These are phyloP conservation scores for Sprattus sprattus DNA, from an alignment of 2,113 vertebrate species.

Conservation along the genomic window DNA sequence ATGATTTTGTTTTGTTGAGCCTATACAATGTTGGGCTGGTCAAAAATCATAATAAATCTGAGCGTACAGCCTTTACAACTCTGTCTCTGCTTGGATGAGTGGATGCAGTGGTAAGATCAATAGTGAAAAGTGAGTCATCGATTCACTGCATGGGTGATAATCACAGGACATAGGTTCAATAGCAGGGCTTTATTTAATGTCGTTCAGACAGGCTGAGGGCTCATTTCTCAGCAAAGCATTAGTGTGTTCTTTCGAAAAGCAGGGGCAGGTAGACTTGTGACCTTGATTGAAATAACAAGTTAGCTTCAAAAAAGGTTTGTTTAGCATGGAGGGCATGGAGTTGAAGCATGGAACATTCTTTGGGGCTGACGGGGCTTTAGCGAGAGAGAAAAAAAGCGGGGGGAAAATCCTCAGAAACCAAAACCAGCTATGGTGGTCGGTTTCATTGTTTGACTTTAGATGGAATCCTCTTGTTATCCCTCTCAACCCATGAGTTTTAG, in stretches of 20 bases:
- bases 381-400: not conserved
- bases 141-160: not conserved
- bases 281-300: not conserved
- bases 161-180: not conserved
- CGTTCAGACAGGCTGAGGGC: not conserved
- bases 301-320: not conserved
- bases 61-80: not conserved
- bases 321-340: not conserved
- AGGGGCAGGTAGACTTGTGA: not conserved
- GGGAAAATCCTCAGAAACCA: not conserved
- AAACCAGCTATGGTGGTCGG: not conserved
- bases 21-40: not conserved
- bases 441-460: constrained; percentile 9
- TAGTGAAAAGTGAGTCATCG: not conserved
- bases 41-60: not conserved
- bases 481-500: not conserved
- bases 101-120: not conserved
- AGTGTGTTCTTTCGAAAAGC: not conserved
- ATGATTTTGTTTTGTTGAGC: not conserved
- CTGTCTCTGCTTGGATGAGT: not conserved
- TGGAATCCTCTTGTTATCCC: constrained; percentile 5
- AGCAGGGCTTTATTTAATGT: not conserved
- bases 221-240: not conserved
- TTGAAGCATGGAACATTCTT: not conserved
- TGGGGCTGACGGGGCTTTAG: not conserved